These are phyloP conservation scores for Heterotilapia buettikoferi DNA, from an alignment of 2,113 vertebrate genomes.

Conservation along the genomic window DNA sequence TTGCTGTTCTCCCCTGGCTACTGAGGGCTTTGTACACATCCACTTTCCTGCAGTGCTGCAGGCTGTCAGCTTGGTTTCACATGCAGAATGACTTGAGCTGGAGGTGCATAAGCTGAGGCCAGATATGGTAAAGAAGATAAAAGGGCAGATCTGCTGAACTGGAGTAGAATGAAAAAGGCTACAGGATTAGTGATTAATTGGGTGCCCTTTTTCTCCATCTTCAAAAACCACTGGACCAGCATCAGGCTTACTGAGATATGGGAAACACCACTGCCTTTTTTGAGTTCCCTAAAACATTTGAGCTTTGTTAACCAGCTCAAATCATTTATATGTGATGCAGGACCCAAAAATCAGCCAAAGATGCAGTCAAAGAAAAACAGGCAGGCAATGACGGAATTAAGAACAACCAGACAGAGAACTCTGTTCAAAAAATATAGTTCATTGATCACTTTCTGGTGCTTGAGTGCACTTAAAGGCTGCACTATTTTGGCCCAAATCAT, in stretches of 20 bases:
- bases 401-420: background rate
- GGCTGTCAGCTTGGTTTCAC: constrained; percentile 50
- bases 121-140: constrained; percentile 24
- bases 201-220: constrained; percentile 3
- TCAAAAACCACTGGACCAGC: background rate
- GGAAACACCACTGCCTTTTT: background rate
- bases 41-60: constrained; percentile 49
- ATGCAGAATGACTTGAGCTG: constrained; percentile 41
- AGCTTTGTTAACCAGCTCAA: background rate
- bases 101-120: constrained; percentile 27
- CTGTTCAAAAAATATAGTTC: background rate
- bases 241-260: background rate
- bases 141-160: constrained; percentile 6
- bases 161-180: background rate
- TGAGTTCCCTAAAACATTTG: background rate
- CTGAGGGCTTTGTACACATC: constrained; percentile 57
- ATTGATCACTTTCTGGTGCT: background rate
- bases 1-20: constrained; percentile 43
- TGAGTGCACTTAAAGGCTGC: background rate
- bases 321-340: background rate
- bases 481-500: background rate
- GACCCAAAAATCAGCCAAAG: background rate
- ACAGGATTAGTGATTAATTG: constrained; percentile 12
- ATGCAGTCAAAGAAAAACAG: background rate
- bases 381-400: background rate